phyloP scores from a whole-genome alignment of 1,140 invertebrate genomes.

The Penaeus chinensis region DNA sequence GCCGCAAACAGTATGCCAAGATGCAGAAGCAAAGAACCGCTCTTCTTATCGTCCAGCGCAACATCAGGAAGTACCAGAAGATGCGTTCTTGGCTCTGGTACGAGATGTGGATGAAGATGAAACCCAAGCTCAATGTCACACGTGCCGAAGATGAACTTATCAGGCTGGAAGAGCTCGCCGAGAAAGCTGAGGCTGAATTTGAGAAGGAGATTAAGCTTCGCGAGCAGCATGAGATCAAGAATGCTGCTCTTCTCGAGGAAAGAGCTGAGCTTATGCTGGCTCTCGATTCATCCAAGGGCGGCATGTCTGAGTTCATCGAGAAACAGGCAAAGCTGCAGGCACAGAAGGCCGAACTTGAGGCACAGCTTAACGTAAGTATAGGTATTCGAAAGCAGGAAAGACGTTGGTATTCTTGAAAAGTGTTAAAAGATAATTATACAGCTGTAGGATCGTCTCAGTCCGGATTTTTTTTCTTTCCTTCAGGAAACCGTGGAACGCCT shows the following conservation, averaged over 20 bases:
- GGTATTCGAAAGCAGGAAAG: too few relatives aligned
- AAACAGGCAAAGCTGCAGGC: conserved; percentile 90
- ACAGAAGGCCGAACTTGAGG: conserved; percentile 96
- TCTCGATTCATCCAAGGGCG: conserved; percentile 92
- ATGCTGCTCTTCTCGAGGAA: conserved; percentile 82
- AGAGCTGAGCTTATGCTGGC: conserved; percentile 89
- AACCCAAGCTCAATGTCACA: conserved; percentile 97
- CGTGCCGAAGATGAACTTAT: conserved; percentile 98
- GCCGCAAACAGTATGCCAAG: conserved; percentile 94
- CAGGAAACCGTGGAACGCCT: too few relatives aligned
- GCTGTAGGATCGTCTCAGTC: too few relatives aligned
- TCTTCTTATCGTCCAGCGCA: conserved; percentile 97
- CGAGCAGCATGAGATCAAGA: conserved; percentile 94
- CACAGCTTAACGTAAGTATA: conserved; percentile 86
- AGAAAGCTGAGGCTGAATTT: conserved; percentile 92
- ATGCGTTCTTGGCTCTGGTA: conserved; percentile 99
- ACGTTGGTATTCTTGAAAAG: too few relatives aligned
- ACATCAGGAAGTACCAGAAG: conserved; percentile 97
- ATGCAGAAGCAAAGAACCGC: conserved; percentile 97
- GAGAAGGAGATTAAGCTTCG: conserved; percentile 94
- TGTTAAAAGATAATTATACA: too few relatives aligned
- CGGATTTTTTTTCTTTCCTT: too few relatives aligned
- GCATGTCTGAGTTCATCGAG: conserved; percentile 89
- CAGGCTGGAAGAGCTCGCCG: conserved; percentile 95
- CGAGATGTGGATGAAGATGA: conserved; percentile 99